These are phyloP conservation scores for crab-eating macaque (Macaca fascicularis) DNA, from an alignment of 2,113 vertebrate species.

Conservation along the genomic window DNA sequence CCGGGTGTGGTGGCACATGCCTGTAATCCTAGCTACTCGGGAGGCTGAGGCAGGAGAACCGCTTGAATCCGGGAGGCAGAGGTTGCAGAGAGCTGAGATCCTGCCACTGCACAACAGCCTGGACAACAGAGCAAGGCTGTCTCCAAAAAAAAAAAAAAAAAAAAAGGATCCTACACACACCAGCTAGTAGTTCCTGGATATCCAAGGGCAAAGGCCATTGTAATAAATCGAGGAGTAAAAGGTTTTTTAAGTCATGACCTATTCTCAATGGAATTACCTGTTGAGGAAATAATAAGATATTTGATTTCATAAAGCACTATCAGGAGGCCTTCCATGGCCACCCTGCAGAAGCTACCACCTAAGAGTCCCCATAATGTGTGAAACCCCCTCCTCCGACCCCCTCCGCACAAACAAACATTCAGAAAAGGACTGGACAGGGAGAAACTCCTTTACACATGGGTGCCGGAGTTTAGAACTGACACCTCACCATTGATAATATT, in stretches of 20 bases:
- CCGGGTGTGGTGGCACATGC: too few species aligned
- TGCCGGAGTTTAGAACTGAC: neutral
- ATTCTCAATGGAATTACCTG: neutral
- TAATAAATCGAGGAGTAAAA: neutral
- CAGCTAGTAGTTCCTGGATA: neutral
- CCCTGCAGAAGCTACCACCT: neutral
- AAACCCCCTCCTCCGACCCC: neutral
- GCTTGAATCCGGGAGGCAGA: too few species aligned
- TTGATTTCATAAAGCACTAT: neutral
- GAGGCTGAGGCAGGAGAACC: too few species aligned
- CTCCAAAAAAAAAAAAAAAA: too few species aligned
- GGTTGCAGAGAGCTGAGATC: too few species aligned
- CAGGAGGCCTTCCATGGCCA: neutral
- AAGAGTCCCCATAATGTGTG: neutral
- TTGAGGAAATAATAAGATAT: neutral
- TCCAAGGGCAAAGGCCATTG: neutral
- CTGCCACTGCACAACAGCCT: too few species aligned
- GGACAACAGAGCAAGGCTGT: too few species aligned
- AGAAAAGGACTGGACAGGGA: neutral
- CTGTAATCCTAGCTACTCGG: too few species aligned
- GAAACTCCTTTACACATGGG: neutral
- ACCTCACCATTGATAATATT: neutral
- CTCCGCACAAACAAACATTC: neutral
- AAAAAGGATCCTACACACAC: neutral
- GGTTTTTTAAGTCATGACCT: neutral